Evolutionary conservation across 37 sponge, comb jelly and placozoan genomes (phyloP), one percentile per base, ranked within the genome.

Genomic region (Cliona cf. orientalis): DNA sequence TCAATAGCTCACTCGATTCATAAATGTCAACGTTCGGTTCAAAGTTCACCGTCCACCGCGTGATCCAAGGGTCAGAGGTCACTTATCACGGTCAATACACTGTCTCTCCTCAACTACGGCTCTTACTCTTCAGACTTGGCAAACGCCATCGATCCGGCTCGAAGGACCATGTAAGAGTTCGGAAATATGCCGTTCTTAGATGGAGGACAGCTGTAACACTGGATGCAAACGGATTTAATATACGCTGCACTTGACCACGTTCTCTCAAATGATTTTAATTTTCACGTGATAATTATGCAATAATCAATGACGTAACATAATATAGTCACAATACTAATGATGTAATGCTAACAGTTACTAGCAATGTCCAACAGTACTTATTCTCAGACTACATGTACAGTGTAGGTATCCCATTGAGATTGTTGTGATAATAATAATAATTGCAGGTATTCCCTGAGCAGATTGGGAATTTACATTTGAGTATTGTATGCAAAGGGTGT

Each of bases 111-210:
- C 53, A 49, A 49, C 9, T 49, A 49, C 53, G 53, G 53, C 53
- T 49, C 14, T 14, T 49, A 49, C 53, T 49, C 53, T 49, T 14
- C 14, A 49, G 53, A 49, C 53, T 49, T 49, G 53, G 53, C 53
- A 9, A 49, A 19, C 14, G 14, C 53, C 9, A 19, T 7, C 63
- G 23, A 62, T 44, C 73, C 73, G 56, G 73, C 73, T 72, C 49
- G 73, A 72, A 72, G 73, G 73, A 72, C 73, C 73, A 72, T 72
- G 45, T 38, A 67, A 67, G 53, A 49, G 9, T 49, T 49, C 53
- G 53, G 14, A 49, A 49, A 49, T 49, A 9, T 14, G 53, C 53
- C 53, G 53, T 49, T 49, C 14, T 9, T 49, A 14, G 14, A 19
- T 49, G 14, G 9, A 49, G 53, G 53, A 49, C 53, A 49, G 53